Evolutionary conservation across 2,113 vertebrate genomes (phyloP), one percentile per base, ranked within the genome.

Genomic region (Passer montanus): DNA sequence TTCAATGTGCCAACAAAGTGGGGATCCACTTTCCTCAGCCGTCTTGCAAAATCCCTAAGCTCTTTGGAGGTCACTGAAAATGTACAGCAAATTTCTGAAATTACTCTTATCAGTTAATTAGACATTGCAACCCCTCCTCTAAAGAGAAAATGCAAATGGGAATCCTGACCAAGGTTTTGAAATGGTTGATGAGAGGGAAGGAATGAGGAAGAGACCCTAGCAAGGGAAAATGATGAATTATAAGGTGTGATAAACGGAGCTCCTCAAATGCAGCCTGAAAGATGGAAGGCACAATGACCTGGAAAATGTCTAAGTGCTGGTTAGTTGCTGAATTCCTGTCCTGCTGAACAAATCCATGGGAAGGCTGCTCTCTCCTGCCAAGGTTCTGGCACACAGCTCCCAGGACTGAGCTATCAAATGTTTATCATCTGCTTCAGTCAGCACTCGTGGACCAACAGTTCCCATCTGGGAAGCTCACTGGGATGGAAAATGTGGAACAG

Each of bases 181-280:
- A 28, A 35, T 10, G 50, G 31, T 13, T 24, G 15, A 89, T 11
- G n/a, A 82, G 15, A 74, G 14, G 31, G 53, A 80, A 87, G 64
- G 84, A 91, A 95, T 14, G n/a, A 95, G 66, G 58, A 96, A 84
- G 50, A 37, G 13, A 87, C 20, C 20, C 28, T 10, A 44, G n/a
- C 26, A 67, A 75, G 53, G 39, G 9, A 70, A 90, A 73, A 31
- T 2, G 3, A 41, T 22, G 28, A 85, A 76, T 35, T 37, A 11
- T 24, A 37, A 84, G n/a, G 16, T 4, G 3, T 21, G 33, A 15
- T 33, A 53, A 72, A 21, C 7, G n/a, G 55, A 43, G 33, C 31
- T 89, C 39, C 44, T 47, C 10, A 52, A 89, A 67, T 1, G 7
- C 37, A 64, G 15, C 26, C 9, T 16, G 60, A 59, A 66, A 63